Evolutionary conservation across 2,797 vertebrate species (phyloP), one percentile per base, ranked within the genome.

Genomic region (Cryptoblepharus egeriae): DNA sequence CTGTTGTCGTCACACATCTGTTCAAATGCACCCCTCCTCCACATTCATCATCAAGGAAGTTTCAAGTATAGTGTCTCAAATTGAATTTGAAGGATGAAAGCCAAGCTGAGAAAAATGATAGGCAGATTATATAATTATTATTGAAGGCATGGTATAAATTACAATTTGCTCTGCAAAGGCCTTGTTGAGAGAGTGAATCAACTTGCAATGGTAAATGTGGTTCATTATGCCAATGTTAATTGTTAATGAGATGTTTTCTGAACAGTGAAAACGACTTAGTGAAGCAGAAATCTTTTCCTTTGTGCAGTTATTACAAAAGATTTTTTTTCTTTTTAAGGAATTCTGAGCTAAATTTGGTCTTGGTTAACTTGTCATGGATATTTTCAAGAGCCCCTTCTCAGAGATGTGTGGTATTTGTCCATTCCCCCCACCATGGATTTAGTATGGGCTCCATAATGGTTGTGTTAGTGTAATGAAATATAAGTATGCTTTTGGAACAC

Each of bases 171-270:
- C 80, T 83, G 77, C 35, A 77, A 77, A 80, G 32, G 73, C 26
- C 81, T 88, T 82, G 32, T 32, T 80, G 83, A 39, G 28, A 52
- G 20, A 86, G 77, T 70, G 39, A 42, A 70, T 9, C 55, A 61
- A 87, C 88, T 87, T 71, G 80, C 83, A 88, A 30, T 82, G 71
- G 73, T 87, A 85, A 91, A 86, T 78, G 68, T 35, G 75, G 30
- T 8, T 63, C 58, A 69, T 88, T 90, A 88, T 87, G 60, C 74
- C 77, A 88, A 82, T 64, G 35, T 81, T 79, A 83, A 85, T 88
- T 85, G 81, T 83, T 94, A 93, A 93, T 90, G 91, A 91, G 75
- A 88, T 85, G 80, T 70, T 93, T 86, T 85, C 78, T 85, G 83
- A 93, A 77, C 88, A 87, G 64, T 90, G 90, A 92, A 92, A 94